Conservation (phyloP, 2,888 invertebrate species). For the Chalcosyrphus nemorum region DNA sequence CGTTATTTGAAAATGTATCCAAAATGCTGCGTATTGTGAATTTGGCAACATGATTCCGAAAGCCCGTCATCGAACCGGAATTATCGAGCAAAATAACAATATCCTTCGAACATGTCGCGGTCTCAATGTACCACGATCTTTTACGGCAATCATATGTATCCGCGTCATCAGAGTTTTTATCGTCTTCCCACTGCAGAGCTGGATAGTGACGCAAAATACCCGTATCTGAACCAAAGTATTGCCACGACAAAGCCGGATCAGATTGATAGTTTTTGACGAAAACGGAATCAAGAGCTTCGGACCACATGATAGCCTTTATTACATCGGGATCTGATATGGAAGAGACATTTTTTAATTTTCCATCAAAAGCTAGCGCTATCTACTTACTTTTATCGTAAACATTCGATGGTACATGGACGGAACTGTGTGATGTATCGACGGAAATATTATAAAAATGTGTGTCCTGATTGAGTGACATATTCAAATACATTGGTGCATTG, state of each 20-base stretch:
- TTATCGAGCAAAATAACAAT: conserved; percentile 97
- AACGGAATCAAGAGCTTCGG: conserved; percentile 90
- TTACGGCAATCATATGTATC: conserved; percentile 97
- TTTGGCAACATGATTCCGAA: conserved; percentile 88
- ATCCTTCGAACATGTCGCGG: conserved; percentile 98
- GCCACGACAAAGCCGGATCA: conserved; percentile 97
- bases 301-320: conserved; percentile 93
- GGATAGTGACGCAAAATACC: conserved; percentile 97
- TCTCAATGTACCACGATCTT: conserved; percentile 98
- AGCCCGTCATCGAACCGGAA: conserved; percentile 98
- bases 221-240: conserved; percentile 97
- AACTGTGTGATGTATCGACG: conserved; percentile 90
- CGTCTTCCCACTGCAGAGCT: conserved; percentile 87
- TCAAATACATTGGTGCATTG: conserved; percentile 82
- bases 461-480: conserved; percentile 86
- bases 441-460: conserved; percentile 93
- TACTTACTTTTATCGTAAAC: conserved; percentile 91
- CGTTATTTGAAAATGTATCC: conserved; percentile 98
- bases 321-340: conserved; percentile 83
- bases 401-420: conserved; percentile 97
- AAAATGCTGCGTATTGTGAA: conserved; percentile 94
- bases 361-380: too few relatives aligned
- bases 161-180: conserved; percentile 81
- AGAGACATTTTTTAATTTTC: too few relatives aligned
- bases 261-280: conserved; percentile 93